Evolutionary conservation across 2,113 vertebrate genomes (phyloP), one percentile per base, ranked within the genome.

Genomic region (Rhodinocichla rosea): DNA sequence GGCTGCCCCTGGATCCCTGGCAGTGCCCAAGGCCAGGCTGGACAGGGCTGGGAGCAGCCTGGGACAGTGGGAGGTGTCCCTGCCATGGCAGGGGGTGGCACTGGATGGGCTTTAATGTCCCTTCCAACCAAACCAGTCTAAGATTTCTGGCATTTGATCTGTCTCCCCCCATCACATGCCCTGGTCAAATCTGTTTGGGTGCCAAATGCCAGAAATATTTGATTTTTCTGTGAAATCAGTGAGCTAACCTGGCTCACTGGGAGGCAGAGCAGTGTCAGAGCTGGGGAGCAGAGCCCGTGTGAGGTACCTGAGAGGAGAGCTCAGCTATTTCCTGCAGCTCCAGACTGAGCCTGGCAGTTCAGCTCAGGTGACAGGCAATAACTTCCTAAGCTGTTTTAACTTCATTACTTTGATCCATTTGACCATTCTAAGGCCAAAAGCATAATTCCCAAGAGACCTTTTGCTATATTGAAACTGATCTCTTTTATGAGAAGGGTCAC

Each of bases 371-470:
- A 82, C 44, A 71, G 78, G 22, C 70, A 90, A 56, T 85, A 75
- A 94, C 65, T 91, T 79, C 47, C 69, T 17, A 32, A 73, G 77
- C 81, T 79, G 21, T 42, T 95, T 84, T 89, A 95, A 94, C 77
- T 88, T 49, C 39, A 82, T 95, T 96, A 78, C 57, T 87, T 78
- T 64, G 26, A 45, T 68, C 84, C 49, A 52, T 64, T 75, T 86
- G 83, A 64, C 53, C 19, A 20, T 55, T 50, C 30, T 16, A 49
- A 86, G 63, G 63, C 55, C 60, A 65, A 83, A 92, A 50, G 64
- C 28, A 7, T 33, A 7, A 62, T 89, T 91, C 91, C 68, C 80
- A 57, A 20, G 80, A 82, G 83, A 57, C 32, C 32, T 74, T 65
- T 74, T 65, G 76, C 73, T 67, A 3, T 69, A 24, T 50, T 87